Evolutionary conservation across 2,797 vertebrate genomes (phyloP).

Genomic region (Pteropus rufus): DNA sequence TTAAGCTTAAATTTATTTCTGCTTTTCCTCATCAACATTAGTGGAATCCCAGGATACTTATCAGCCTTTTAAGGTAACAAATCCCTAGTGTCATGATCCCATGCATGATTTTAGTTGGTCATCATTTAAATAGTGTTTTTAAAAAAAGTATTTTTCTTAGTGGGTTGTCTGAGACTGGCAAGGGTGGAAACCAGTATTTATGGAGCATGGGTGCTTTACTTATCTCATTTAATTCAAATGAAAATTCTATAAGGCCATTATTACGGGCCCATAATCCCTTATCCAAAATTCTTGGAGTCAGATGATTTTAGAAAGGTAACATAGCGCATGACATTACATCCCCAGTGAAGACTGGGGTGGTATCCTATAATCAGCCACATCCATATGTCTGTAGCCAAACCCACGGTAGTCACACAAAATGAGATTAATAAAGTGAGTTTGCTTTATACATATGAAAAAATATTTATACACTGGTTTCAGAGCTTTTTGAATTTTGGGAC

Average conservation of each 20-base stretch:
- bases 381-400: neutral
- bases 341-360: neutral
- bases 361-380: neutral
- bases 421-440: neutral
- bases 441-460: neutral
- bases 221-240: conserved; percentile 17
- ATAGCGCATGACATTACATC: neutral
- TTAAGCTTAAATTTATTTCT: neutral
- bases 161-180: neutral
- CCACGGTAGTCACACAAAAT: neutral
- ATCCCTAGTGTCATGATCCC: neutral
- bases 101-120: neutral
- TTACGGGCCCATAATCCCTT: neutral
- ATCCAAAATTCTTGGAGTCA: neutral
- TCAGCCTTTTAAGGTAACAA: neutral
- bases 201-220: neutral
- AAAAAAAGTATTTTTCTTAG: neutral
- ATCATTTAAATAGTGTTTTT: neutral
- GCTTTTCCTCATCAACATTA: neutral
- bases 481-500: neutral
- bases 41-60: neutral
- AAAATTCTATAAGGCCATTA: neutral
- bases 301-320: neutral
- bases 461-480: neutral
- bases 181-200: neutral